Evolutionary conservation across 2,888 invertebrate species (phyloP).

Genomic region (Electrophaes corylata): DNA sequence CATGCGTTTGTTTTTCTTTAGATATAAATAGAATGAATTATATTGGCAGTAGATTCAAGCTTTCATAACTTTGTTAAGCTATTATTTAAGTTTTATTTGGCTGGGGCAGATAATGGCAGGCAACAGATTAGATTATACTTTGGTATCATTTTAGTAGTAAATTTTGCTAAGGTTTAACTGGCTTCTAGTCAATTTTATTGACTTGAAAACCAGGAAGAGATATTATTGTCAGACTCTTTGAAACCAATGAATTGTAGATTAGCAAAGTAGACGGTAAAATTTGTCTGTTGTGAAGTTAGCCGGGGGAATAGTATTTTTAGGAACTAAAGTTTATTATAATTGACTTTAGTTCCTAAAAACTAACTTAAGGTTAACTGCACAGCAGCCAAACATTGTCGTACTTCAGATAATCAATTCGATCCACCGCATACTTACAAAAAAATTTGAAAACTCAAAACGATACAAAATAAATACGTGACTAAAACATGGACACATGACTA

Average conservation of each 20-base stretch:
- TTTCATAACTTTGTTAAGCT: background rate
- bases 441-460: constrained; percentile 46
- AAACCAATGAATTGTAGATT: constrained; percentile 21
- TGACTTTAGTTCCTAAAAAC: too few species aligned
- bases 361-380: background rate
- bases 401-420: constrained; percentile 27
- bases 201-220: constrained; percentile 18
- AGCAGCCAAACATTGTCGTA: background rate
- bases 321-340: background rate
- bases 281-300: background rate
- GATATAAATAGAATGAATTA: background rate
- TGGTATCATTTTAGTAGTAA: constrained; percentile 36
- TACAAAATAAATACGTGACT: constrained; percentile 63
- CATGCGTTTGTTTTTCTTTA: too few species aligned
- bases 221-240: constrained; percentile 15
- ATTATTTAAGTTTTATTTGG: constrained; percentile 14
- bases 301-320: background rate
- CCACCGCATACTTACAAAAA: constrained; percentile 42
- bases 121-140: constrained; percentile 28
- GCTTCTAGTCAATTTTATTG: constrained; percentile 36
- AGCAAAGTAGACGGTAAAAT: background rate
- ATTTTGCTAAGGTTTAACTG: constrained; percentile 9
- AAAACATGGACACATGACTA: constrained; percentile 47
- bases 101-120: constrained; percentile 21
- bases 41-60: constrained; percentile 1